Evolutionary conservation across 2,888 invertebrate genomes (phyloP).

Genomic region (Pegoplata infirma): DNA sequence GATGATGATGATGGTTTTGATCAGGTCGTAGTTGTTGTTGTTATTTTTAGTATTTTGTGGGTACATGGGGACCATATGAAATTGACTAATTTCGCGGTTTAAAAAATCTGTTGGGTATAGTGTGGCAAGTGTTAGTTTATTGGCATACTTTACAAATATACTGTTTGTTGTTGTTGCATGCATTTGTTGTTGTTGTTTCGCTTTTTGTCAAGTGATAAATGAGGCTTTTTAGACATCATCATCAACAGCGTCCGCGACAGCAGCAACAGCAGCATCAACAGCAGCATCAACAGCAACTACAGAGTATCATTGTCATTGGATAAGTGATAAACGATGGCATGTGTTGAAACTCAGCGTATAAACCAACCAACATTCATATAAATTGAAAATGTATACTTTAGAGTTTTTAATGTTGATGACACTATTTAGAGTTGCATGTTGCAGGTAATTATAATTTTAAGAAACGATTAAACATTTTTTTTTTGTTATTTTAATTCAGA

Average conservation of each 20-base stretch:
- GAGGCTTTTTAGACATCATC: constrained; percentile 55
- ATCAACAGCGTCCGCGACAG: background rate
- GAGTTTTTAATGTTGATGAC: constrained; percentile 43
- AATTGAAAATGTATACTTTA: constrained; percentile 43
- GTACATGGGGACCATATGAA: constrained; percentile 53
- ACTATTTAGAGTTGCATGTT: constrained; percentile 41
- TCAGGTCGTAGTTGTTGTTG: constrained; percentile 4
- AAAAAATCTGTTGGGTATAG: constrained; percentile 31
- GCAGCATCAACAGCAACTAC: background rate
- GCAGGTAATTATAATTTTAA: background rate
- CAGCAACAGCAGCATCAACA: background rate
- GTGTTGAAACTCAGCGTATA: constrained; percentile 54
- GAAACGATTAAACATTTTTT: too few species aligned
- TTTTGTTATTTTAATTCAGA: too few species aligned
- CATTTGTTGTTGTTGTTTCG: constrained; percentile 20
- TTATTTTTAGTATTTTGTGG: constrained; percentile 44
- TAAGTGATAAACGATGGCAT: constrained; percentile 62
- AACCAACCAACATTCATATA: too few species aligned
- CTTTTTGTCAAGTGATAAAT: constrained; percentile 57
- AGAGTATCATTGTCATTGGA: constrained; percentile 37
- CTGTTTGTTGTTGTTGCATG: constrained; percentile 40
- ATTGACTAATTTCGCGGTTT: constrained; percentile 64
- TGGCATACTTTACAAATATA: constrained; percentile 56
- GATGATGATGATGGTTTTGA: constrained; percentile 20
- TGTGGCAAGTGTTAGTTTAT: constrained; percentile 55